A percentile compares a stretch with the other conserved stretches of the same genome.
These are phyloP conservation scores for Ptychochromis oligacanthus DNA, from an alignment of 2,113 vertebrate species.

Conservation along the genomic window DNA sequence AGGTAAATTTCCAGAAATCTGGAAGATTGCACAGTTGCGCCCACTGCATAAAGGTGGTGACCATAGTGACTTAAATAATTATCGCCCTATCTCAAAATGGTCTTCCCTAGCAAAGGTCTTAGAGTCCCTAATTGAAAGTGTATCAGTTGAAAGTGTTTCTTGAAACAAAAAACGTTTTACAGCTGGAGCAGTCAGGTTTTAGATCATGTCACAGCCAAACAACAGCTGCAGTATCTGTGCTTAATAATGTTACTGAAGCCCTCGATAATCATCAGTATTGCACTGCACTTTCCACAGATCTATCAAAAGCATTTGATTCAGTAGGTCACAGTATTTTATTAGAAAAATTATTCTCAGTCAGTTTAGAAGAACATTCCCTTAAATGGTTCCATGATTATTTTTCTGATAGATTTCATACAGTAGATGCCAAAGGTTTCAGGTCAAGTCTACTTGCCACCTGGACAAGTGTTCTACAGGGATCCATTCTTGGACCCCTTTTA, in stretches of 20 bases:
- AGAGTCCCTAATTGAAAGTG: neutral
- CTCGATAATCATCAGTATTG: neutral
- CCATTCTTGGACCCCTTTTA: neutral
- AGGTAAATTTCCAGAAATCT: neutral
- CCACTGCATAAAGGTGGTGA: neutral
- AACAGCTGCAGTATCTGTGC: neutral
- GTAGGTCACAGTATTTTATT: neutral
- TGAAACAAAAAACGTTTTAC: neutral
- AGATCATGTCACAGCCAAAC: neutral
- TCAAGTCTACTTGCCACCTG: neutral
- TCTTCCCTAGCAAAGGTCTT: no score
- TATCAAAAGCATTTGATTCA: neutral
- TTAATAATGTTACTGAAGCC: neutral
- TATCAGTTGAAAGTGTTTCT: neutral
- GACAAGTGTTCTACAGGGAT: neutral
- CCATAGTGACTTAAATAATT: neutral
- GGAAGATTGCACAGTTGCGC: neutral
- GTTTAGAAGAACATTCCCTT: neutral
- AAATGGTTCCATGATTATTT: neutral
- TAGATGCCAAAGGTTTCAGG: neutral
- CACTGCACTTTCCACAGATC: neutral
- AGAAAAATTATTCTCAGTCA: neutral
- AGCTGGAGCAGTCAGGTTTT: neutral
- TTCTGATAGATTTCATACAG: neutral
- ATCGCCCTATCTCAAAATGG: no score